These are phyloP conservation scores for Yponomeuta sedellus DNA, from an alignment of 2,888 invertebrate species.

Conservation along the genomic window DNA sequence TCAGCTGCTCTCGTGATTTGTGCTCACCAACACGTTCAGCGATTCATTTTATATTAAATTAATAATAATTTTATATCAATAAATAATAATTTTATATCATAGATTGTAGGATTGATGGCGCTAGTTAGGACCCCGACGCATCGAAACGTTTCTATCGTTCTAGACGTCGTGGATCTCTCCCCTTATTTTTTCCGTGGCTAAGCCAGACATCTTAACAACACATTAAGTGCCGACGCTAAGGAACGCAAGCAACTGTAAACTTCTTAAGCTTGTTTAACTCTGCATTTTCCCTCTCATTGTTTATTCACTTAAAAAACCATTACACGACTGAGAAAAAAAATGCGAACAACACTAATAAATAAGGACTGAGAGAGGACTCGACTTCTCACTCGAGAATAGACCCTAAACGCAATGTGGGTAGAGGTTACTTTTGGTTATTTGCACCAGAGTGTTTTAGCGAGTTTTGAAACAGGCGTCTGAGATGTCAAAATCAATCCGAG, in stretches of 20 bases:
- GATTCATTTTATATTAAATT: too few relatives aligned
- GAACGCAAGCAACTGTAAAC: slow-evolving; percentile 17
- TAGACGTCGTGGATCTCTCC: too few relatives aligned
- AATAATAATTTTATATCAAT: too few relatives aligned
- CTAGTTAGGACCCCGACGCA: too few relatives aligned
- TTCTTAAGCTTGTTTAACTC: slow-evolving; percentile 26
- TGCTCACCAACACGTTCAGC: too few relatives aligned
- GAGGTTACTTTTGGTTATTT: neutral
- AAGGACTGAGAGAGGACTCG: slow-evolving; percentile 44
- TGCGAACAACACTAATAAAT: slow-evolving; percentile 58
- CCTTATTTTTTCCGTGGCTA: too few relatives aligned
- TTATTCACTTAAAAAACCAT: slow-evolving; percentile 74
- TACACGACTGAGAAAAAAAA: slow-evolving; percentile 49
- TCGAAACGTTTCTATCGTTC: too few relatives aligned
- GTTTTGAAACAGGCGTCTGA: slow-evolving; percentile 55
- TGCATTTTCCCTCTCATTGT: slow-evolving; percentile 34
- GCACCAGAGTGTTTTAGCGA: slow-evolving; percentile 43
- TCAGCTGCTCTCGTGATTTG: too few relatives aligned
- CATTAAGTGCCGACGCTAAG: neutral
- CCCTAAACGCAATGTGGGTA: neutral
- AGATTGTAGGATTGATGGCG: too few relatives aligned
- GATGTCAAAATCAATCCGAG: slow-evolving; percentile 68
- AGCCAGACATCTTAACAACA: neutral
- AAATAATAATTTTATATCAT: too few relatives aligned
- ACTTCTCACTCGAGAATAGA: neutral